These are phyloP conservation scores for Ornithoptera alexandrae DNA, from an alignment of 2,888 invertebrate species.

Conservation along the genomic window DNA sequence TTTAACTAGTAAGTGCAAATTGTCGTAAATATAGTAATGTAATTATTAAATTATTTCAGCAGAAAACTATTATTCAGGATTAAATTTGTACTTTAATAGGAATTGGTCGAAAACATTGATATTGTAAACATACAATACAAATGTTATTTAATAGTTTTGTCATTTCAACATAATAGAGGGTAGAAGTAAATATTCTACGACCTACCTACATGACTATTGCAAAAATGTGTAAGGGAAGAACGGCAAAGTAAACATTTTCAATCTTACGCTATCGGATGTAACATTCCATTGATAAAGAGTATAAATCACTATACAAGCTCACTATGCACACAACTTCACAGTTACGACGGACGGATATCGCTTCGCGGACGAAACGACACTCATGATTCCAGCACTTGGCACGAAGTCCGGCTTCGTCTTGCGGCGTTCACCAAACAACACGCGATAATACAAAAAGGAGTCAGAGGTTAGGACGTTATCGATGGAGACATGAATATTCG, in stretches of 20 bases:
- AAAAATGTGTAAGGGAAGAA: conserved; percentile 7
- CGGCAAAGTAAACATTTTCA: conserved; percentile 49
- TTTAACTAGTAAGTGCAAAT: background rate
- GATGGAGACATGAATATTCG: conserved; percentile 79
- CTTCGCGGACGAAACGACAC: conserved; percentile 61
- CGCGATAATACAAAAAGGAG: conserved; percentile 77
- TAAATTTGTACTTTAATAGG: background rate
- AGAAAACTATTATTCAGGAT: background rate
- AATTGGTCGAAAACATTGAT: background rate
- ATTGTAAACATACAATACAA: background rate
- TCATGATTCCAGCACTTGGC: conserved; percentile 69
- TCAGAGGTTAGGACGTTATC: conserved; percentile 79
- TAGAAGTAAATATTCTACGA: background rate
- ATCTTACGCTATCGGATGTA: conserved; percentile 69
- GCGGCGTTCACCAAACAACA: conserved; percentile 68
- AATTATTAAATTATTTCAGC: background rate
- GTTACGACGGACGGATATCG: conserved; percentile 44
- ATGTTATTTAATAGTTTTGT: background rate
- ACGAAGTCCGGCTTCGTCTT: conserved; percentile 63
- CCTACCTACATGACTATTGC: background rate
- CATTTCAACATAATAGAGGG: background rate
- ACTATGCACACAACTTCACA: conserved; percentile 73
- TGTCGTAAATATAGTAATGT: background rate
- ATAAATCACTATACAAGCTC: conserved; percentile 65
- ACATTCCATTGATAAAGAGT: conserved; percentile 65